Base-by-base conservation (phyloP, 2,797 vertebrate genomes). In the Paedocypris micromegethes region DNA sequence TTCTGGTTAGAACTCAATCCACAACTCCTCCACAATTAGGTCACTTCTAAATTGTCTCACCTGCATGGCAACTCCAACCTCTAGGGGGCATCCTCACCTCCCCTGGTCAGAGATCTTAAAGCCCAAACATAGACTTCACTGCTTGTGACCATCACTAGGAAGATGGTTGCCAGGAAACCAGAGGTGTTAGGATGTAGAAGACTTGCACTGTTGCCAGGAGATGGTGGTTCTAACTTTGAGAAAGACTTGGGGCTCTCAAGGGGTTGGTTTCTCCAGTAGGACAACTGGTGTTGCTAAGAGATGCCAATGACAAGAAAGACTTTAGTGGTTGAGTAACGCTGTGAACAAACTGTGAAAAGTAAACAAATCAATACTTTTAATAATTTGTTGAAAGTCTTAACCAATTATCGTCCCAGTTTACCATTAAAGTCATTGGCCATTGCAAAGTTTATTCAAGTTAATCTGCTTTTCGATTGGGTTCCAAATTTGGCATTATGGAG, bases 81-180 rank as follows among this genome's bases (percentile, higher is more conserved):
- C 80, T 76, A 85, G 84, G 80, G 84, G 82, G 83, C 82, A 68
- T 72, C 70, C 76, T 83, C 72, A 79, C 72, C 83, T 85, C 82
- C 87, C 81, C 83, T 78, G 83, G 66, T 79, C 79, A 76, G 81
- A 73, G 64, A 61, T 69, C 46, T 70, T 72, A 66, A 64, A 60
- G 48, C 72, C 70, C 63, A 75, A 75, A 70, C 58, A 64, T 63
- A 50, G 49, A 51, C 72, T 62, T 62, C 42, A 58, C 50, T 61
- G 77, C 59, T 66, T 77, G 71, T 74, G 80, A 83, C 80, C 79
- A 76, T 75, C 77, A 71, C 76, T 81, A 72, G 77, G 76, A 77
- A 70, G 69, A 75, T 66, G 75, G 78, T 80, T 80, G 82, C 83
- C 83, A 83, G 81, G 80, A 84, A 80, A 82, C 75, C 48, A 65